Percentiles rank a stretch among this genome's conserved stretches.
These are phyloP conservation scores for Aethina tumida DNA, from an alignment of 1,140 invertebrate species.

Conservation along the genomic window DNA sequence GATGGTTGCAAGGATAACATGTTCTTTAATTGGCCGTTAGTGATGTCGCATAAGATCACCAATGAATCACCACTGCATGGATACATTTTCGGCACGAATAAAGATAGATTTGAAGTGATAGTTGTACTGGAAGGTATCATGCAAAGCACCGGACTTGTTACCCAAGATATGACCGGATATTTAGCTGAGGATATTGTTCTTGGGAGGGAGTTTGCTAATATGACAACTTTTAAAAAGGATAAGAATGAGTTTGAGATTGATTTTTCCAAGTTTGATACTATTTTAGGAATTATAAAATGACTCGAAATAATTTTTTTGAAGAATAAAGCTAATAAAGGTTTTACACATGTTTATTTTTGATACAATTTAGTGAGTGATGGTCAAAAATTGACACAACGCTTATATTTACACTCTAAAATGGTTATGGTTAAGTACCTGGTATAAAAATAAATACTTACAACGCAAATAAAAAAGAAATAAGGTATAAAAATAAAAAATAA, in stretches of 20 bases:
- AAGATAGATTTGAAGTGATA: conserved; percentile 46
- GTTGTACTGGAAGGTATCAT: conserved; percentile 87
- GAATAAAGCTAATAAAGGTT: too few relatives aligned
- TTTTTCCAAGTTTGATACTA: conserved; percentile 20
- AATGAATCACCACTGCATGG: conserved; percentile 73
- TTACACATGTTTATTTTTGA: too few relatives aligned
- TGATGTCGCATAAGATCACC: conserved; percentile 74
- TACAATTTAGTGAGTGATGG: too few relatives aligned
- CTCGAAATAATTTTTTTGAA: too few relatives aligned
- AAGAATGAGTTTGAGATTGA: conserved; percentile 16
- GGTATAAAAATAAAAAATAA: too few relatives aligned
- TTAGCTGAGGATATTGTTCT: conserved; percentile 87
- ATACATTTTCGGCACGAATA: conserved; percentile 76
- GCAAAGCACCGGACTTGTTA: conserved; percentile 32
- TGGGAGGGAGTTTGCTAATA: conserved; percentile 83
- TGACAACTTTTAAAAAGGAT: conserved; percentile 61
- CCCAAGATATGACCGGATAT: conserved; percentile 81
- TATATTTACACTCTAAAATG: too few relatives aligned
- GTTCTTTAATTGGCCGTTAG: conserved; percentile 93
- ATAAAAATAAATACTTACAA: too few relatives aligned
- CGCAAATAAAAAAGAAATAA: too few relatives aligned
- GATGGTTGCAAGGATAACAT: conserved; percentile 74
- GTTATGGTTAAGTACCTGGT: too few relatives aligned
- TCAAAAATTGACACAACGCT: too few relatives aligned
- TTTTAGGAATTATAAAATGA: too few relatives aligned